Evolutionary conservation across 1,140 invertebrate genomes (phyloP), one percentile per base, ranked within the genome.

Genomic region (Bradynema listronoti): DNA sequence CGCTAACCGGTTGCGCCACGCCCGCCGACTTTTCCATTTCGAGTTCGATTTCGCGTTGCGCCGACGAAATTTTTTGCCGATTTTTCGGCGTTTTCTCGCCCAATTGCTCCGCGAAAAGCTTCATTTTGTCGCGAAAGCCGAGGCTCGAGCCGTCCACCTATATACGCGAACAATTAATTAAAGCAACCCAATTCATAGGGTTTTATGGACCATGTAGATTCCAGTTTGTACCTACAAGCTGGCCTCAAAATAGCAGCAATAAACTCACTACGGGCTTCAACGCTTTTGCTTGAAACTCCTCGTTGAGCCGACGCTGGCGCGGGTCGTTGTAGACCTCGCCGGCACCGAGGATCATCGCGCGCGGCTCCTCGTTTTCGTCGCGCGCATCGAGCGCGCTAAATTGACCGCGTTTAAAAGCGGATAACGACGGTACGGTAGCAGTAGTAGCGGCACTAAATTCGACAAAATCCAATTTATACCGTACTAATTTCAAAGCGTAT

Each of bases 251-350:
- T 49, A 30, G 11, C 11, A 22, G 11, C 9, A 3, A 55, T 47
- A 55, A 5, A 66, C 64, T 68, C 9, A 56, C 57, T n/a, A 65
- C 65, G n/a, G 68, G 65, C 34, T 68, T 72, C 14, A 52, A 36
- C 7, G 58, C 32, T 43, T 72, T 63, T 33, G 65, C 71, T 72
- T 76, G 58, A 73, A 72, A 41, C 45, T 80, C 79, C 30, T 80
- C 79, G 50, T 78, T 72, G 32, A 81, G 79, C 33, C 79, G 51
- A n/a, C 66, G 59, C 25, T 71, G 70, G 11, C 81, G 64, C 0
- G 80, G 81, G 58, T 82, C 81, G 14, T 80, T 71, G 63, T 82
- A 82, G 2, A 82, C 72, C 69, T 82, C 81, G 60, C 81, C 79
- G 1, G 79, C 68, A 14, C 81, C 81, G 51, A 81, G n/a, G 6